Conservation (phyloP, 2,797 vertebrate species). For the Chrosomus eos region DNA sequence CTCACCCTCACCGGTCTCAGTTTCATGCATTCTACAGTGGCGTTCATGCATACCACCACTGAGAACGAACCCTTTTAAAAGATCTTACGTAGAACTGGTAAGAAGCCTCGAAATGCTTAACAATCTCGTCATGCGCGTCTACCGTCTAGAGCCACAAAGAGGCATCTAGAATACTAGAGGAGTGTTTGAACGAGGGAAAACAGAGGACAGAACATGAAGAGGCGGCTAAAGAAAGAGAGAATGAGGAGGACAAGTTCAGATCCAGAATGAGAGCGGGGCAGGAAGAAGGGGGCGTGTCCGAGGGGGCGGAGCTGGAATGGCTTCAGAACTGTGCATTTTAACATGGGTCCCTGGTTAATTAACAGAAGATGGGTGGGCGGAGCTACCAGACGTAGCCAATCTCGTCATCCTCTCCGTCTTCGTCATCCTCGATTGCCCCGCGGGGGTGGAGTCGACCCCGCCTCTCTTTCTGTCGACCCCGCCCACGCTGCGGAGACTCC, state of each 20-base stretch:
- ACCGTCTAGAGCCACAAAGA: constrained; percentile 7
- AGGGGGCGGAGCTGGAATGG: constrained; percentile 77
- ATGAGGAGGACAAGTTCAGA: background rate
- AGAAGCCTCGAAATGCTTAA: constrained; percentile 12
- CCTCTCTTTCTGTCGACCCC: constrained; percentile 83
- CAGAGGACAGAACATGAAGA: constrained; percentile 44
- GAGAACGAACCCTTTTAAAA: constrained; percentile 44
- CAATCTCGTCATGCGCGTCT: constrained; percentile 28
- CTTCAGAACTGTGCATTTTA: constrained; percentile 86
- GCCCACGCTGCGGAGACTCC: constrained; percentile 74
- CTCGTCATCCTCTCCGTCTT: constrained; percentile 94
- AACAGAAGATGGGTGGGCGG: constrained; percentile 66
- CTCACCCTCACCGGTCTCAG: background rate
- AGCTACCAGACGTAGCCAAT: constrained; percentile 96
- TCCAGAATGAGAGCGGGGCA: background rate
- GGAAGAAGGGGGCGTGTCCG: constrained; percentile 49
- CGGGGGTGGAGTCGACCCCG: constrained; percentile 85
- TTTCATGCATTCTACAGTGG: constrained; percentile 38
- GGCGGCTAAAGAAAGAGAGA: constrained; percentile 20
- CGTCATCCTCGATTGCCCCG: constrained; percentile 90
- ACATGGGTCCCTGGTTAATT: constrained; percentile 79
- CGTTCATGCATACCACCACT: constrained; percentile 53
- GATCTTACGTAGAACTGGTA: background rate
- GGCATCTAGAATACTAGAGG: constrained; percentile 20
- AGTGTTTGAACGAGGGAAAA: constrained; percentile 45